Conservation (phyloP, 1,140 invertebrate species). For the silkworm (Bombyx mori) region ASM3026992v2 NC_085107.1:3112001-3112500, state of each 20-base stretch:
- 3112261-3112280: slow-evolving; percentile 14
- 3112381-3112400: slow-evolving; percentile 14
- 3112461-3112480: background rate
- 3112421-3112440: background rate
- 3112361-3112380: slow-evolving; percentile 10
- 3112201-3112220: slow-evolving; percentile 3
- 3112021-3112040: no score
- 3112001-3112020: no score
- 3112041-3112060: no score
- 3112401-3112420: slow-evolving; percentile 2
- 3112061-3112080: no score
- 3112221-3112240: slow-evolving; percentile 12
- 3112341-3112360: slow-evolving; percentile 14
- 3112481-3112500: background rate
- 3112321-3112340: slow-evolving; percentile 12
- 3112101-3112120: no score
- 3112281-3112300: slow-evolving; percentile 19
- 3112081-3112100: no score
- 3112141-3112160: no score
- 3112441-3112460: background rate
- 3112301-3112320: slow-evolving; percentile 17
- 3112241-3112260: slow-evolving; percentile 12
- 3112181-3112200: no score
- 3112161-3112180: no score
- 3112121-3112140: no score